Base-by-base conservation (phyloP, 2,113 vertebrate species). In the Meles meles region DNA sequence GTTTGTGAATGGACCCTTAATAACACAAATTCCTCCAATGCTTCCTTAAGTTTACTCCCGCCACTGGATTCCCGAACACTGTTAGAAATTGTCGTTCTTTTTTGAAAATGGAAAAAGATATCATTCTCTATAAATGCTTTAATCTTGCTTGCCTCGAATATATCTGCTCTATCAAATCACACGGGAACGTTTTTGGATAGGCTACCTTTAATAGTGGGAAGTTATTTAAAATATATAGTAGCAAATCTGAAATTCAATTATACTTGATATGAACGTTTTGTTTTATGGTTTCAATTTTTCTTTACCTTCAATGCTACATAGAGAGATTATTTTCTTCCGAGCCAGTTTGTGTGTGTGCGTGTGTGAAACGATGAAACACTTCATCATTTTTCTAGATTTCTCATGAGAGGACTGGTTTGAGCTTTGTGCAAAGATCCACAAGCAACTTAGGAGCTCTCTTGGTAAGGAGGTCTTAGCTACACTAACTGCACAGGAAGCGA, bases 381-480 rank as follows among this genome's bases (percentile, higher is more conserved):
- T 88, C 87, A 76, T 97, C 82, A 44, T 63, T 97, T 97, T 93
- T 93, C 90, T 61, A 11, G 15, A 77, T 83, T 89, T 95, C 65
- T 95, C 81, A 79, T 74, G 39, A 65, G 93, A 93, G 74, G 34
- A 85, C 63, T 37, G 89, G 59, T 57, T 82, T 77, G 84, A 77
- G 57, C 11, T 93, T 83, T 92, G 65, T 72, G 52, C 44, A 81
- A 94, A 97, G 94, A 98, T 97, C 96, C 34, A 39, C 83, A 97
- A 93, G 82, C 93, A 71, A 77, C 81, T 65, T 82, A 90, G 94
- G 6, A 76, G 89, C 89, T 96, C 71, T 76, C 55, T 84, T 67
- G 9, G 71, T 23, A 88, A 96, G 18, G 29, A 97, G 25, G 76
- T 93, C 52, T 88, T 59, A 61, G 21, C 52, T 47, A 92, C 95